Base-by-base conservation (phyloP, 2,113 vertebrate species). In the Pristiophorus japonicus region DNA sequence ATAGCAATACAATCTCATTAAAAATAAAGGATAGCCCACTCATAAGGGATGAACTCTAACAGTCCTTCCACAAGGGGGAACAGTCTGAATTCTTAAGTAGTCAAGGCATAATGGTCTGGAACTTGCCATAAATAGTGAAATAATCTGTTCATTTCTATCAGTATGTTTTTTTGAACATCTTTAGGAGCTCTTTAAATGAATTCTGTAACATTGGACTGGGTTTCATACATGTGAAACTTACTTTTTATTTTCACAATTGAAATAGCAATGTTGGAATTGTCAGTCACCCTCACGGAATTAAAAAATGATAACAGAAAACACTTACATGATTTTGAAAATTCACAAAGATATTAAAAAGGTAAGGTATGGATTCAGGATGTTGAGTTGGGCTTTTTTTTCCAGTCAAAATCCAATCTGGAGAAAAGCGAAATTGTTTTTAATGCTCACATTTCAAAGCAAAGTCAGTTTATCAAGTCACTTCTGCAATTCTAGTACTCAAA, bases 401-500 rank as follows among this genome's bases (percentile, higher is more conserved):
- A 94, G 66, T 47, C 27, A 70, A 94, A 94, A 51, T 34, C 11
- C 93, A 73, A 67, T 24, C 47, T 94, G 24, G 45, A 94, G 63
- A 30, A 27, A 94, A 70, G 67, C 47, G 22, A 47, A 70, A 70
- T 45, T 30, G 92, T 94, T 51, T 38, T 38, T 12, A 45, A 67
- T 67, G 10, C 20, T 70, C 12, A 70, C 30, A 67, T 70, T 47
- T 70, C 27, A 94, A 94, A 93, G 90, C 90, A 66, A 93, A 73
- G 65, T 94, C 93, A 67, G 93, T 94, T 94, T 94, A 94, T 94
- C 65, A 94, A 94, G 93, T 94, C 93, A 94, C 93, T 94, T 94
- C 93, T 94, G 93, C 93, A 94, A 70, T 94, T 94, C 93, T 94
- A 94, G 66, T 51, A 94, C 93, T 94, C 93, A 94, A 94, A 94